These are phyloP conservation scores for Melanotaenia parkinsoni DNA, from an alignment of 2,797 vertebrate species.

Conservation along the genomic window DNA sequence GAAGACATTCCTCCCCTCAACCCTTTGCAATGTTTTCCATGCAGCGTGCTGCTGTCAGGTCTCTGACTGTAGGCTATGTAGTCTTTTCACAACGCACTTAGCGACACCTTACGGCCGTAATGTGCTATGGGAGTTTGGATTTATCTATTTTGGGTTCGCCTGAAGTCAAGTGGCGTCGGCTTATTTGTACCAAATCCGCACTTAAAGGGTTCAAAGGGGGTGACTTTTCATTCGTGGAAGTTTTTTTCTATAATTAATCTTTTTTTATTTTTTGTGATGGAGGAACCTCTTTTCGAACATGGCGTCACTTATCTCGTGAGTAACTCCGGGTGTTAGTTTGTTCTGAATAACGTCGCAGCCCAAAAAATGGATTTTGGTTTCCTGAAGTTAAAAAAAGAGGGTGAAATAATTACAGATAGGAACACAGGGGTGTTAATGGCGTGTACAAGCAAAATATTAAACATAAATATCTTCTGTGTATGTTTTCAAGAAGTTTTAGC, in stretches of 20 bases:
- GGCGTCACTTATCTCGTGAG: slow-evolving; percentile 66
- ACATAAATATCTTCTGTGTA: background rate
- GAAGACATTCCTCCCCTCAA: background rate
- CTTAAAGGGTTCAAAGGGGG: background rate
- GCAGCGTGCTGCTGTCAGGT: background rate
- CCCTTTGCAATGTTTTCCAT: background rate
- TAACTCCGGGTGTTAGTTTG: slow-evolving; percentile 23
- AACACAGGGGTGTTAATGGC: background rate
- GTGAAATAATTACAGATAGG: background rate
- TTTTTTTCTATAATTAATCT: too few relatives aligned
- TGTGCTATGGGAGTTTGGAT: background rate
- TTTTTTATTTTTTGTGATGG: slow-evolving; percentile 51
- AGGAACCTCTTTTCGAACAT: slow-evolving; percentile 39
- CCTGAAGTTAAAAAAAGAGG: background rate
- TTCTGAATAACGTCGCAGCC: background rate
- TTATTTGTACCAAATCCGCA: background rate
- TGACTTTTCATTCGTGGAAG: background rate
- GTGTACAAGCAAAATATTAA: background rate
- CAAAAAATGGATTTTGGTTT: background rate
- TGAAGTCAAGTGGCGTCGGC: background rate
- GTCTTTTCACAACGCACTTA: background rate
- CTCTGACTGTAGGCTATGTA: too few relatives aligned
- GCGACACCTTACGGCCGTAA: background rate
- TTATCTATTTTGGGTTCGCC: background rate
- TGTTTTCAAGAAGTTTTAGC: background rate